Conservation (phyloP, 1,140 invertebrate genomes). For the Lycorma delicatula region DNA sequence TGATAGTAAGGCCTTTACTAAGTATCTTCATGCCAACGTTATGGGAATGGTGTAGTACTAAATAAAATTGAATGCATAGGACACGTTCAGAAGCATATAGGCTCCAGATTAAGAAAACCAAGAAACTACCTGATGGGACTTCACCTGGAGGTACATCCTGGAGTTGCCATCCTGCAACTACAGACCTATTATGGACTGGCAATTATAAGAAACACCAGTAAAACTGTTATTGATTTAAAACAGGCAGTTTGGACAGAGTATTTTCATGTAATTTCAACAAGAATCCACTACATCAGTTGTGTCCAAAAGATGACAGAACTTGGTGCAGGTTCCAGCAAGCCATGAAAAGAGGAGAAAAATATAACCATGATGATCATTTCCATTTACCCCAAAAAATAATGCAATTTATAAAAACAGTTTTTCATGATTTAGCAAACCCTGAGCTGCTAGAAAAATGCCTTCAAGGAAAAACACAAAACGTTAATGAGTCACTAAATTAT, state of each 20-base stretch:
- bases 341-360: constrained; percentile 5
- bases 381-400: constrained; percentile 11
- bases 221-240: constrained; percentile 18
- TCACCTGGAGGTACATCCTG: constrained; percentile 14
- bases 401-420: constrained; percentile 14
- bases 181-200: constrained; percentile 20
- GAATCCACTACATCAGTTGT: constrained; percentile 18
- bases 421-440: constrained; percentile 8
- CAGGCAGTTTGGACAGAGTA: constrained; percentile 20
- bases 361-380: constrained; percentile 5
- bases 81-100: too few species aligned
- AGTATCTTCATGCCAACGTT: too few species aligned
- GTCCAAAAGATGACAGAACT: constrained; percentile 11
- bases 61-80: too few species aligned
- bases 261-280: constrained; percentile 20
- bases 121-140: constrained; percentile 16
- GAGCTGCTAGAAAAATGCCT: constrained; percentile 15
- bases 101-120: too few species aligned
- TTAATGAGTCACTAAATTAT: constrained; percentile 2
- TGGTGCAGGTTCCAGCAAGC: constrained; percentile 18
- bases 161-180: constrained; percentile 13
- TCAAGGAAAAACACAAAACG: constrained; percentile 9
- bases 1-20: too few species aligned
- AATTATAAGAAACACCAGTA: constrained; percentile 17
- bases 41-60: too few species aligned